phyloP scores from a whole-genome alignment of 2,888 invertebrate genomes.

The Myathropa florea region DNA sequence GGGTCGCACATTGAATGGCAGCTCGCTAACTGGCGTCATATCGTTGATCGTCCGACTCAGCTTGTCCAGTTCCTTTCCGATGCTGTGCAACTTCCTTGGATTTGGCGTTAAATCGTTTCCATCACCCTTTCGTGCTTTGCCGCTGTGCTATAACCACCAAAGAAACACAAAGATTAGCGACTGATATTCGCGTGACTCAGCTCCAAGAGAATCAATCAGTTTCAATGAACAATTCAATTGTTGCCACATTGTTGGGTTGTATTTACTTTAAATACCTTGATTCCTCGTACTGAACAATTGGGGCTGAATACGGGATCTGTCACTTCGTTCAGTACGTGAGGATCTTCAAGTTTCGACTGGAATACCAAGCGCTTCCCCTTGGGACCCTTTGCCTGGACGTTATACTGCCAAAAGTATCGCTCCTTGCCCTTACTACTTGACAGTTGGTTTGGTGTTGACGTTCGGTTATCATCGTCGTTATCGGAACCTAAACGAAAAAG shows the following conservation, averaged over 20 bases:
- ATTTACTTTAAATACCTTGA: conserved; percentile 85
- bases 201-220: conserved; percentile 27
- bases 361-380: conserved; percentile 94
- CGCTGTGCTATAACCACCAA: conserved; percentile 82
- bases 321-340: conserved; percentile 93
- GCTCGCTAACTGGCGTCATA: conserved; percentile 96
- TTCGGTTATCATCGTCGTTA: conserved; percentile 78
- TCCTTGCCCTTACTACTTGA: conserved; percentile 85
- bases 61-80: conserved; percentile 96
- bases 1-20: conserved; percentile 93
- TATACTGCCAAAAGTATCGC: conserved; percentile 98
- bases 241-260: conserved; percentile 69
- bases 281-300: conserved; percentile 93
- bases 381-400: conserved; percentile 98
- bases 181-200: conserved; percentile 13
- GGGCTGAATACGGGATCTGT: conserved; percentile 98
- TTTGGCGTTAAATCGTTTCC: conserved; percentile 98
- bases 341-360: conserved; percentile 93
- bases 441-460: conserved; percentile 76
- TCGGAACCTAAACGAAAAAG: conserved; percentile 74
- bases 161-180: conserved; percentile 8
- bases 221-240: conserved; percentile 10
- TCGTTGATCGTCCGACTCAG: conserved; percentile 95
- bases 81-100: conserved; percentile 93
- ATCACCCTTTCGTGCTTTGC: conserved; percentile 97